Conservation (phyloP, 1,140 invertebrate genomes). For the Melipona quadrifasciata region DNA sequence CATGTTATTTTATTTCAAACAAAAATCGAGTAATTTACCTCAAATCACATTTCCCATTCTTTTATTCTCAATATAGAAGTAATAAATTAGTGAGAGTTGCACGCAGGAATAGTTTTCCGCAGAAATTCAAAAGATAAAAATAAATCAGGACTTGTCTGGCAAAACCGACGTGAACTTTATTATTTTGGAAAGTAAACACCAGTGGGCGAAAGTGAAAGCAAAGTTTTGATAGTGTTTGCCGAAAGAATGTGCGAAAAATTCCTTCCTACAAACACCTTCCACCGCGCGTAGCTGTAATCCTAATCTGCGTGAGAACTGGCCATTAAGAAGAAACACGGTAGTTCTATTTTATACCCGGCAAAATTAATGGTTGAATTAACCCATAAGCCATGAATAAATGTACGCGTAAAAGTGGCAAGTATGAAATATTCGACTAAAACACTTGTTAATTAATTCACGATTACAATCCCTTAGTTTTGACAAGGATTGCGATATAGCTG, state of each 20-base stretch:
- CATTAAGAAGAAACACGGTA: conserved; percentile 32
- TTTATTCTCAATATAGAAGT: too few species aligned
- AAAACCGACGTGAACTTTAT: not conserved
- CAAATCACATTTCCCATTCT: too few species aligned
- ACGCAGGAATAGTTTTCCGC: not conserved
- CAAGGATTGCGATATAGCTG: not conserved
- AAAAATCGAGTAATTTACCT: too few species aligned
- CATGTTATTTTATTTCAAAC: too few species aligned
- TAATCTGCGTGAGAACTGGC: conserved; percentile 40
- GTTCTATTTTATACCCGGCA: conserved; percentile 4
- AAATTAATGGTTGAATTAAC: conserved; percentile 27
- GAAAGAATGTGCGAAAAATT: conserved; percentile 20
- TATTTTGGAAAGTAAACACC: conserved; percentile 23
- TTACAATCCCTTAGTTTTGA: not conserved
- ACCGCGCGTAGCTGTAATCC: not conserved
- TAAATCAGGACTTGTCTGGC: not conserved
- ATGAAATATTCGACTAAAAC: conserved; percentile 14
- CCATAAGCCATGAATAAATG: not conserved
- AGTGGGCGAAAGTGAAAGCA: conserved; percentile 33
- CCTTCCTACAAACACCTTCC: conserved; percentile 10
- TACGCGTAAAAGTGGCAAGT: not conserved
- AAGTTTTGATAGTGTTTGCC: not conserved
- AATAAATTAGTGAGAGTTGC: too few species aligned
- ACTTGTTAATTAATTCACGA: not conserved
- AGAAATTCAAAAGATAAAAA: too few species aligned